These are phyloP conservation scores for Galleria mellonella DNA, from an alignment of 1,140 invertebrate species.

Conservation along the genomic window DNA sequence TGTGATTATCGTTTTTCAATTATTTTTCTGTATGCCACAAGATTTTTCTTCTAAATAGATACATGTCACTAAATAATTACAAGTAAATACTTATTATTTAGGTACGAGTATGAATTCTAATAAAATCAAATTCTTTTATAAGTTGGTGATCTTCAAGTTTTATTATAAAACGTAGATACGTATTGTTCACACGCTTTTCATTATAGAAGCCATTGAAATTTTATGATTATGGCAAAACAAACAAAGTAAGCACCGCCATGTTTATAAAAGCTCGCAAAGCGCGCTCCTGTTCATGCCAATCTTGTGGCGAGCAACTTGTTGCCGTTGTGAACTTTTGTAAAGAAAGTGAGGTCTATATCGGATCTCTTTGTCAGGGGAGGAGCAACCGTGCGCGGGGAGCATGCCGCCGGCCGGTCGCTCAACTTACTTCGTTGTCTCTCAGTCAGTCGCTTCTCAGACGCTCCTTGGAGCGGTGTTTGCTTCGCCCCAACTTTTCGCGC, in stretches of 20 bases:
- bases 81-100: too few species aligned
- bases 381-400: conserved; percentile 53
- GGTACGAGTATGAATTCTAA: too few species aligned
- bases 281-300: conserved; percentile 72
- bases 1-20: too few species aligned
- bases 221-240: conserved; percentile 66
- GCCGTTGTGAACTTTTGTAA: conserved; percentile 64
- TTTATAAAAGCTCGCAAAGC: conserved; percentile 71
- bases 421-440: conserved; percentile 39
- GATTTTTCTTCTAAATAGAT: too few species aligned
- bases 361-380: conserved; percentile 56
- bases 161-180: neutral
- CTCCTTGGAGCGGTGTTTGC: conserved; percentile 28
- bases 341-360: conserved; percentile 42
- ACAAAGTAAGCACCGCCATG: conserved; percentile 65
- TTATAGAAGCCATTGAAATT: conserved; percentile 46
- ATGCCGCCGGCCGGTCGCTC: conserved; percentile 45
- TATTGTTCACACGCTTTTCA: conserved; percentile 28
- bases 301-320: conserved; percentile 69
- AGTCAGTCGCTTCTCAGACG: conserved; percentile 54
- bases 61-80: too few species aligned
- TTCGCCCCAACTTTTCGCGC: conserved; percentile 18
- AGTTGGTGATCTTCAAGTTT: neutral
- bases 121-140: too few species aligned
- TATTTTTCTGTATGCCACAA: too few species aligned